These are phyloP conservation scores for Tridacna gigas DNA, from an alignment of 2,888 invertebrate species.

Conservation along the genomic window DNA sequence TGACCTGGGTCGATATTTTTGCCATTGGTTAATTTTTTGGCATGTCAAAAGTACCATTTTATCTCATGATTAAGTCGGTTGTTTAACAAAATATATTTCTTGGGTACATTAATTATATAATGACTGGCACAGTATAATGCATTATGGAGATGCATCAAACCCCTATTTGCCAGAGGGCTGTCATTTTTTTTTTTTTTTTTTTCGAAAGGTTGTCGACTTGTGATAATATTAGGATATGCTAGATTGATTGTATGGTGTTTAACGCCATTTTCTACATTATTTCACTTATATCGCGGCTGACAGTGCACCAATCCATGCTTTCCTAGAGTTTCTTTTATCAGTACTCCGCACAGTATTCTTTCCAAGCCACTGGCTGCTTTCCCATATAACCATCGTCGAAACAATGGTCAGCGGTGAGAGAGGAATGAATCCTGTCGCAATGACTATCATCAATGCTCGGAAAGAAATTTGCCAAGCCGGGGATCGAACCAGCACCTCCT, in stretches of 20 bases:
- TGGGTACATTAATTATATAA: no score
- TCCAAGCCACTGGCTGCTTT: not conserved
- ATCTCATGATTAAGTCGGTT: no score
- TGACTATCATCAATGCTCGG: not conserved
- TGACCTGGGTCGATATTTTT: not conserved
- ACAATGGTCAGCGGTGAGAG: not conserved
- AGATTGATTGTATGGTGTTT: not conserved
- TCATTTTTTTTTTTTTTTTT: no score
- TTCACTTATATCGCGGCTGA: not conserved
- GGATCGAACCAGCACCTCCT: not conserved
- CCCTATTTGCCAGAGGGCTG: no score
- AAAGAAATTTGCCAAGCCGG: not conserved
- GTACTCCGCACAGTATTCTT: not conserved
- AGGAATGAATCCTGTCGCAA: not conserved
- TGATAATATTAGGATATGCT: no score
- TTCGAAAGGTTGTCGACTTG: no score
- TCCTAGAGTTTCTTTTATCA: not conserved
- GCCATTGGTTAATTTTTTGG: not conserved
- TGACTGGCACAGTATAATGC: no score
- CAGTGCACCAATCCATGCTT: not conserved
- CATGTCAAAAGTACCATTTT: no score
- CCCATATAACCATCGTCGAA: not conserved
- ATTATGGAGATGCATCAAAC: no score
- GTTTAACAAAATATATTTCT: no score
- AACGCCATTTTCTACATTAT: not conserved